Conservation (phyloP, 1,140 invertebrate species). For the Thrips palmi region DNA sequence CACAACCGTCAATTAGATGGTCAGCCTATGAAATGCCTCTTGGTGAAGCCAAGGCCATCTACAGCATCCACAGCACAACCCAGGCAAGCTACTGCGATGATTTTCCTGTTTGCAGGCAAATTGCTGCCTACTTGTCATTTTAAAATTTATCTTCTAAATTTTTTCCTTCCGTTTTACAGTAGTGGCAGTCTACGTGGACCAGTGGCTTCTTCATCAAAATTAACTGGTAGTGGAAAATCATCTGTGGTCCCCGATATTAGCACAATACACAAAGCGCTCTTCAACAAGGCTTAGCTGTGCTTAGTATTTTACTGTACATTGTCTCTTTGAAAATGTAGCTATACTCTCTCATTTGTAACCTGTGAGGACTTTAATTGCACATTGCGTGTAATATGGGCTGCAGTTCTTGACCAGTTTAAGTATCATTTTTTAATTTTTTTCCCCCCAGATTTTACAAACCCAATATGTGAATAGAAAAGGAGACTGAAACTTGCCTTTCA, state of each 20-base stretch:
- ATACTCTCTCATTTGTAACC: no score
- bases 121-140: neutral
- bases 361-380: no score
- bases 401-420: no score
- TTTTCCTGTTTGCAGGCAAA: neutral
- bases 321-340: no score
- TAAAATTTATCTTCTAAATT: slow-evolving; percentile 2
- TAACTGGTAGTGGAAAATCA: slow-evolving; percentile 10
- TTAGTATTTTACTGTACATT: no score
- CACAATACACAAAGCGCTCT: slow-evolving; percentile 15
- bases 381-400: no score
- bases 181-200: neutral
- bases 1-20: slow-evolving; percentile 80
- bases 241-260: slow-evolving; percentile 13
- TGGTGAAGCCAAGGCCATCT: slow-evolving; percentile 36
- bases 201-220: slow-evolving; percentile 7
- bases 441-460: no score
- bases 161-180: neutral
- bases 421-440: no score
- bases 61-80: no score
- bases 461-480: no score
- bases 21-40: slow-evolving; percentile 60
- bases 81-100: neutral
- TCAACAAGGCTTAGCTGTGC: no score
- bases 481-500: no score